Conservation (phyloP, 2,888 invertebrate species). For the Acrobeloides nanus region DNA sequence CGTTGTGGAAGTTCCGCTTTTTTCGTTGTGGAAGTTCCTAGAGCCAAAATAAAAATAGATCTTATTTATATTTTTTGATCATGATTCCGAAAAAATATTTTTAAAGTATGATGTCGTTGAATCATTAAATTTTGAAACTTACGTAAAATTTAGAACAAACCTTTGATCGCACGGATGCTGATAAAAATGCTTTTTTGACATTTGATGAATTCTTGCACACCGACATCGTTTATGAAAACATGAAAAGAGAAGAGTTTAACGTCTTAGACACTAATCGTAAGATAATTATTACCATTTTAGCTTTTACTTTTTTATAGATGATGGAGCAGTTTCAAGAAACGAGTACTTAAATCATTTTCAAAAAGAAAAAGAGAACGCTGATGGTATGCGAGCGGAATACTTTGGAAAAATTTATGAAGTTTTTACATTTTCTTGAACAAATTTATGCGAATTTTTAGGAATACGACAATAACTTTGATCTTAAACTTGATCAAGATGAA, state of each 20-base stretch:
- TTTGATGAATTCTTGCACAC: conserved; percentile 47
- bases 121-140: too few relatives aligned
- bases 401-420: conserved; percentile 43
- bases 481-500: conserved; percentile 34
- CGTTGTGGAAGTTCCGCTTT: too few relatives aligned
- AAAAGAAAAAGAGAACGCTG: conserved; percentile 31
- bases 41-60: too few relatives aligned
- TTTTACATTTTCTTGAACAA: conserved; percentile 11
- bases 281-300: background rate
- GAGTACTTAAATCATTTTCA: conserved; percentile 41
- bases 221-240: conserved; percentile 41
- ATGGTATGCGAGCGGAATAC: conserved; percentile 36
- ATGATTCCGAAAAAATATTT: too few relatives aligned
- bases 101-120: too few relatives aligned
- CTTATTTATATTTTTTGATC: too few relatives aligned
- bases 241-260: conserved; percentile 46
- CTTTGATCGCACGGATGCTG: conserved; percentile 35
- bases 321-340: conserved; percentile 32
- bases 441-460: conserved; percentile 21
- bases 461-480: conserved; percentile 40
- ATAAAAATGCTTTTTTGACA: conserved; percentile 32
- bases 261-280: conserved; percentile 32
- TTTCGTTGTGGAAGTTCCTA: too few relatives aligned
- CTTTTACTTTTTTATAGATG: conserved; percentile 27
- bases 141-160: conserved; percentile 39